Evolutionary conservation across 92 coral and sea anemone genomes (phyloP).

Genomic region (Epizoanthus illoricatus): DNA sequence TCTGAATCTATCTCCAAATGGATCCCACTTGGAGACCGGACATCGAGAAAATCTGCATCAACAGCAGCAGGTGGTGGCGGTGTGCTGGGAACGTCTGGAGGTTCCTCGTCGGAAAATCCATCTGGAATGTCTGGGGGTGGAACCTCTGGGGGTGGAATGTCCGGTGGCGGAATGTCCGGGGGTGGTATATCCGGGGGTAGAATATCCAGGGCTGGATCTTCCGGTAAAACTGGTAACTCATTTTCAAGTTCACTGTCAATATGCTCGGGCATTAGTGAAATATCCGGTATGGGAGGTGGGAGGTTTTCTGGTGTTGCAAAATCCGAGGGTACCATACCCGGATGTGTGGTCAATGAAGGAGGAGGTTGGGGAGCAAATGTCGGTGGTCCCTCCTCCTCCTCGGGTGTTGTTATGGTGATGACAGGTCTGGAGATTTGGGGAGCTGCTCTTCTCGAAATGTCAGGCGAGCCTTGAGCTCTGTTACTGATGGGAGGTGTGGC

Average conservation of each 20-base stretch:
- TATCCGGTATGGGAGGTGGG: constrained; percentile 33
- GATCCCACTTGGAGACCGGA: constrained; percentile 50
- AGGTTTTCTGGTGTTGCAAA: constrained; percentile 29
- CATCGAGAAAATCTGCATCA: constrained; percentile 42
- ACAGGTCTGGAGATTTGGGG: constrained; percentile 45
- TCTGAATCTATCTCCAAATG: constrained; percentile 46
- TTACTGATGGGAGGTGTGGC: constrained; percentile 28
- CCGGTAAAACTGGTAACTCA: constrained; percentile 20
- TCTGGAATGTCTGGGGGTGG: constrained; percentile 49
- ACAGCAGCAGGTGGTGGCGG: constrained; percentile 60
- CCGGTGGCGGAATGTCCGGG: constrained; percentile 64
- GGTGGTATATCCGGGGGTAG: constrained; percentile 64
- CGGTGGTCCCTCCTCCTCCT: constrained; percentile 59
- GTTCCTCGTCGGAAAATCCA: constrained; percentile 52
- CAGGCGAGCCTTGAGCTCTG: constrained; percentile 18
- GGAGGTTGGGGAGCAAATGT: constrained; percentile 63
- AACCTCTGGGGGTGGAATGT: constrained; percentile 55
- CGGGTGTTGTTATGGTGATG: constrained; percentile 79
- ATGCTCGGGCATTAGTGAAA: constrained; percentile 11
- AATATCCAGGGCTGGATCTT: constrained; percentile 49
- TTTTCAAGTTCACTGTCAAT: constrained; percentile 6
- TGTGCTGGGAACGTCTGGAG: constrained; percentile 65
- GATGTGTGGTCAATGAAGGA: constrained; percentile 45
- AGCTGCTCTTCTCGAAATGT: neutral
- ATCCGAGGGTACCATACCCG: constrained; percentile 42